phyloP scores from a whole-genome alignment of 2,888 invertebrate genomes.

The Drosophila phalerata region DNA sequence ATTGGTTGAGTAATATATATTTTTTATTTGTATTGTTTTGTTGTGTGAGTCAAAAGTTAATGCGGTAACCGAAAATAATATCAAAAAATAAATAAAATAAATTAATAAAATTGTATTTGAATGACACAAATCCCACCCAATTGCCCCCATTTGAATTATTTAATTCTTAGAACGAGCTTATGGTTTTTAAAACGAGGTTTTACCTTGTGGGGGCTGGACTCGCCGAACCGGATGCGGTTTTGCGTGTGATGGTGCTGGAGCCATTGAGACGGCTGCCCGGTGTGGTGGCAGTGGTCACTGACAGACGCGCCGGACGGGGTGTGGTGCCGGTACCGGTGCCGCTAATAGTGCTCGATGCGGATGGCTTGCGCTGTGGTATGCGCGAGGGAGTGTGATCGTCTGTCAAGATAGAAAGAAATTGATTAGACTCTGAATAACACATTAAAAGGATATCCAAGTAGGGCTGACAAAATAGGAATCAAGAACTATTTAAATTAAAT shows the following conservation, averaged over 20 bases:
- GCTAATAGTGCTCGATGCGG: conserved; percentile 87
- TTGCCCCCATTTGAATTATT: conserved; percentile 9
- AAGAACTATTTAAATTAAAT: too few species aligned
- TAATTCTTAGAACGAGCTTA: neutral
- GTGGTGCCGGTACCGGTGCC: conserved; percentile 85
- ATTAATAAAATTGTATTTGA: conserved; percentile 57
- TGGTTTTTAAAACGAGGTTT: neutral
- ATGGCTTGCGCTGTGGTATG: conserved; percentile 91
- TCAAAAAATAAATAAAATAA: conserved; percentile 53
- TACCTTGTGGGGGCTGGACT: conserved; percentile 93
- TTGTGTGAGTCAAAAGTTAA: conserved; percentile 72
- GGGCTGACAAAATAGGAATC: too few species aligned
- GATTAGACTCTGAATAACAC: neutral
- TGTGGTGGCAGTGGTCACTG: conserved; percentile 79
- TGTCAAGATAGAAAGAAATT: conserved; percentile 21
- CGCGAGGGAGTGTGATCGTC: conserved; percentile 89
- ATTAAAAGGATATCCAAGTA: too few species aligned
- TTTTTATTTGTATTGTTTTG: conserved; percentile 21
- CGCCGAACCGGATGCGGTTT: conserved; percentile 91
- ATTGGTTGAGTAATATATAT: conserved; percentile 28
- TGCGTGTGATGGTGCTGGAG: conserved; percentile 87
- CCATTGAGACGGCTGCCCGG: conserved; percentile 87
- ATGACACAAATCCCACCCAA: conserved; percentile 5
- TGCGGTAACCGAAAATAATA: conserved; percentile 74
- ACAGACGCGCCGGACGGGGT: conserved; percentile 54